phyloP scores from a whole-genome alignment of 1,140 invertebrate species.

The Harpegnathos saltator region DNA sequence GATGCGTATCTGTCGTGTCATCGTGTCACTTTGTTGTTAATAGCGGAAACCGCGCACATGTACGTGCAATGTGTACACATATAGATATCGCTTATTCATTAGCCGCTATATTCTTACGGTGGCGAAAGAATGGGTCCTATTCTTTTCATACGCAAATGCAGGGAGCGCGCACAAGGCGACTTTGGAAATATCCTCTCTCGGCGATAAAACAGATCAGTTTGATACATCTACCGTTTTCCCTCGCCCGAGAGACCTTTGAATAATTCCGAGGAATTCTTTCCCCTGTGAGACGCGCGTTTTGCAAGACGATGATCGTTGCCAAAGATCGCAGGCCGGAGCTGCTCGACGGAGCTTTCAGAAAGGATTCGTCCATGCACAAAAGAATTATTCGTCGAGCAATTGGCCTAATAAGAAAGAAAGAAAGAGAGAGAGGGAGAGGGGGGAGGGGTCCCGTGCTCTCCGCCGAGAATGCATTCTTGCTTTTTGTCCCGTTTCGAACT shows the following conservation, averaged over 20 bases:
- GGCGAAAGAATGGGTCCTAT: constrained; percentile 21
- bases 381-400: no score
- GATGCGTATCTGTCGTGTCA: constrained; percentile 25
- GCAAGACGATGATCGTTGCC: no score
- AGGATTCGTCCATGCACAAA: no score
- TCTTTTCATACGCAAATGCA: constrained; percentile 54
- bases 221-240: not conserved
- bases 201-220: constrained; percentile 2
- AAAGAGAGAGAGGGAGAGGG: no score
- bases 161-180: constrained; percentile 3
- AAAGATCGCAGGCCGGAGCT: no score
- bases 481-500: no score
- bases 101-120: constrained; percentile 1
- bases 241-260: not conserved
- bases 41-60: not conserved
- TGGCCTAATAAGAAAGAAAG: no score
- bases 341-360: no score
- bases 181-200: constrained; percentile 28
- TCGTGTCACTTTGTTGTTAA: constrained; percentile 9
- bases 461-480: no score
- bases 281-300: no score
- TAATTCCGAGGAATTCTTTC: constrained; percentile 27
- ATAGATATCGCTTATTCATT: not conserved
- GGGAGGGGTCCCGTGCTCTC: no score
- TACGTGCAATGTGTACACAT: not conserved